Evolutionary conservation across 2,888 invertebrate genomes (phyloP), one percentile per base, ranked within the genome.

Genomic region (Sericinus montela): DNA sequence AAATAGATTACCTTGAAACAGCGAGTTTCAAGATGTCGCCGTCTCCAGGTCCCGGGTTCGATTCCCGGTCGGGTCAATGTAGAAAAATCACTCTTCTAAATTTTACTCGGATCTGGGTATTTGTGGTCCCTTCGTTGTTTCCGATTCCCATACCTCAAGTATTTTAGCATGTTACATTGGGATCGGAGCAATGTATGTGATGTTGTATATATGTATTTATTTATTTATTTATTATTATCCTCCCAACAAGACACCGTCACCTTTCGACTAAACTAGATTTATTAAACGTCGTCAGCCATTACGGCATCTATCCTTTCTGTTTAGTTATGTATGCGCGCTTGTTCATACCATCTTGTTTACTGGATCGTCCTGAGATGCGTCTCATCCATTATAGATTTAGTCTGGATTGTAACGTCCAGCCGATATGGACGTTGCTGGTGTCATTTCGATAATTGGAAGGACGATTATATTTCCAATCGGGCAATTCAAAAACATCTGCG

Each of bases 301-400:
- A n/a, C n/a, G n/a, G n/a, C n/a, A n/a, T 68, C 70, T 13, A 4
- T 60, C 61, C 62, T 53, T 60, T 54, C 57, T 58, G 66, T 69
- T 76, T 72, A 65, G 71, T 78, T 77, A 76, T 75, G 75, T 75
- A 80, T 80, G 80, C 76, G 73, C 72, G 74, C 64, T 62, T 63
- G 71, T 69, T 77, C 77, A 80, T 80, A 78, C 82, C 80, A 72
- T 81, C 81, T 82, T 81, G 83, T 83, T 81, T 79, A 75, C 80
- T 72, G 75, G 81, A 80, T 73, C 78, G 82, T 80, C 84, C 72
- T 75, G 69, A 74, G 81, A 79, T 76, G 71, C 72, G 76, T 72
- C 83, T 88, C 86, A 86, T 87, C 85, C 86, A 87, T 88, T 85
- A 88, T 84, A 88, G 84, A 87, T 86, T 75, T 80, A 69, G 72